These are phyloP conservation scores for Tachina grossa DNA, from an alignment of 2,888 invertebrate genomes.

Conservation along the genomic window DNA sequence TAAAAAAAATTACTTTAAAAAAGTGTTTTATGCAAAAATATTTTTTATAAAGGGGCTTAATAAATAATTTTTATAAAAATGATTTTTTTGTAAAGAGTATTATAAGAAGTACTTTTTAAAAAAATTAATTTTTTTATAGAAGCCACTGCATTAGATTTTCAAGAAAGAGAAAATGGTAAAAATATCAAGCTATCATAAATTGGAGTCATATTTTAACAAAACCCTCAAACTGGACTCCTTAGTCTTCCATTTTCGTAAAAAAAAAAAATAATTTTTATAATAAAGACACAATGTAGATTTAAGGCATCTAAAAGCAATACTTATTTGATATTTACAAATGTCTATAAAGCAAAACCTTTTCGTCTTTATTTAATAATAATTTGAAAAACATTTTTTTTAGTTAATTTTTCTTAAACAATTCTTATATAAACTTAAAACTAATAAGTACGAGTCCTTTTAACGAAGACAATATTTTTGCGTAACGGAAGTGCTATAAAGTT, in stretches of 20 bases:
- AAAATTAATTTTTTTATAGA: background rate
- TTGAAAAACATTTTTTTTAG: background rate
- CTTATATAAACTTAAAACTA: background rate
- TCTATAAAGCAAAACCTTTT: background rate
- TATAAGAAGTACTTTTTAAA: background rate
- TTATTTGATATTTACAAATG: background rate
- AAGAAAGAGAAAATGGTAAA: slow-evolving; percentile 9
- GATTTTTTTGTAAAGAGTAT: background rate
- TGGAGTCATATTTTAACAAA: background rate
- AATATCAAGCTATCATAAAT: background rate
- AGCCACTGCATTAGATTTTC: background rate
- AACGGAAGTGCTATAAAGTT: background rate
- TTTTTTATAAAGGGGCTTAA: too few relatives aligned
- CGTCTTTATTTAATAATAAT: too few relatives aligned
- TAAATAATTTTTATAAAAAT: too few relatives aligned
- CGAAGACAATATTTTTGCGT: background rate
- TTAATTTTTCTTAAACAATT: too few relatives aligned
- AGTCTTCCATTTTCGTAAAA: slow-evolving; percentile 66
- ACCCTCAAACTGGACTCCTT: background rate
- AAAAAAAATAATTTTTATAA: slow-evolving; percentile 25
- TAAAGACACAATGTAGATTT: slow-evolving; percentile 46
- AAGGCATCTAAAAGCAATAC: slow-evolving; percentile 46
- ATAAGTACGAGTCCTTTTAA: background rate
- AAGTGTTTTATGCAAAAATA: too few relatives aligned
- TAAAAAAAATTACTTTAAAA: too few relatives aligned